Evolutionary conservation across 2,797 vertebrate species (phyloP).

Genomic region (Propithecus deckenii): DNA sequence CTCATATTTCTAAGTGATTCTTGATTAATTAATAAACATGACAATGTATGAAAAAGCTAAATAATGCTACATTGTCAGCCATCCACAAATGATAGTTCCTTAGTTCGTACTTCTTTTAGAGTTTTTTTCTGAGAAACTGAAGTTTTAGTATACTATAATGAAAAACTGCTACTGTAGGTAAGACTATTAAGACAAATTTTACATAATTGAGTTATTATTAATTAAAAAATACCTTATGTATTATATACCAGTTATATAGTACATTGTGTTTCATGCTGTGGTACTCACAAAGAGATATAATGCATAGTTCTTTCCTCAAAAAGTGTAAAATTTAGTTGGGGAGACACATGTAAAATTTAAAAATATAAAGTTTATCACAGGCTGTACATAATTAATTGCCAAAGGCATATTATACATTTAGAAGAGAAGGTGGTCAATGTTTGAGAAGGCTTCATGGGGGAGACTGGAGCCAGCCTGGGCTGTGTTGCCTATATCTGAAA

Average conservation of each 20-base stretch:
- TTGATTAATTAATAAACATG: slow-evolving; percentile 22
- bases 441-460: background rate
- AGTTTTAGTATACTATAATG: slow-evolving; percentile 9
- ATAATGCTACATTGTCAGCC: background rate
- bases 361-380: background rate
- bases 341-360: background rate
- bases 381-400: slow-evolving; percentile 20
- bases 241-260: background rate
- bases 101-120: slow-evolving; percentile 1
- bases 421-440: background rate
- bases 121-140: background rate
- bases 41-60: background rate
- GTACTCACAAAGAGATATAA: background rate
- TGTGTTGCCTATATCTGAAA: background rate
- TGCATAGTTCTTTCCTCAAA: background rate
- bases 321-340: slow-evolving; percentile 14
- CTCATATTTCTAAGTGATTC: background rate
- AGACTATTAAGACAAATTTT: slow-evolving; percentile 2
- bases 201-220: slow-evolving; percentile 37
- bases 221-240: background rate
- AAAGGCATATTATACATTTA: background rate
- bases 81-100: background rate
- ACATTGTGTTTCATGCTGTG: background rate
- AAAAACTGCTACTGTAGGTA: slow-evolving; percentile 11
- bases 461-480: background rate